Percentiles rank a stretch among this genome's conserved stretches.
These are phyloP conservation scores for Craseonycteris thonglongyai DNA, from an alignment of 2,113 vertebrate species.

Conservation along the genomic window DNA sequence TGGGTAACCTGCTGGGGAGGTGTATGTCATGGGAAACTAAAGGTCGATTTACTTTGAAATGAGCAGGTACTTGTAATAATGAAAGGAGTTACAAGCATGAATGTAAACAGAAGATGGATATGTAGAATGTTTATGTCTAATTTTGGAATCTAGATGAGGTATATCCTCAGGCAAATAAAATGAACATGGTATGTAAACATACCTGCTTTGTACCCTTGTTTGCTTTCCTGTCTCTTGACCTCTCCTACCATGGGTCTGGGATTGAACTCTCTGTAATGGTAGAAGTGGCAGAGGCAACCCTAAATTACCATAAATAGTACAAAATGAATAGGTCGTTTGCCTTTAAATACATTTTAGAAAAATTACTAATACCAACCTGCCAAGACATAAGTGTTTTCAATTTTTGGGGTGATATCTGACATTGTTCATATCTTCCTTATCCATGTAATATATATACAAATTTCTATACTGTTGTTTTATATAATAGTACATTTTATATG, in stretches of 20 bases:
- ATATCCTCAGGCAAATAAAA: background rate
- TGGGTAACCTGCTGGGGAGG: background rate
- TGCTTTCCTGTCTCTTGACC: background rate
- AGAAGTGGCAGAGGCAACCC: background rate
- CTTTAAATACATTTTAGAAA: constrained; percentile 1
- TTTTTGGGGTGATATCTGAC: background rate
- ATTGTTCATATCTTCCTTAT: background rate
- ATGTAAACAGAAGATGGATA: background rate
- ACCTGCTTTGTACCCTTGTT: background rate
- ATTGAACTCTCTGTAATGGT: background rate
- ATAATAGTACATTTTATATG: background rate
- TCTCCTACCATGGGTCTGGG: background rate
- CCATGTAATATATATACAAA: background rate
- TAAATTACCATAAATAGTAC: background rate
- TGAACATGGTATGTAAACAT: background rate
- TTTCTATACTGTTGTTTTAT: background rate
- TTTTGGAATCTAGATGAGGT: background rate
- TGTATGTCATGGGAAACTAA: background rate
- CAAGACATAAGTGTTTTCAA: background rate
- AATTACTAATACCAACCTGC: background rate
- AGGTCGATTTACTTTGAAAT: background rate
- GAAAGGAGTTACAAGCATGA: background rate
- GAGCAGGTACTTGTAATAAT: background rate
- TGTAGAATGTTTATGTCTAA: background rate
- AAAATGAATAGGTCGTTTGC: background rate